These are phyloP conservation scores for Rhinichthys klamathensis DNA, from an alignment of 2,113 vertebrate species.

Conservation along the genomic window DNA sequence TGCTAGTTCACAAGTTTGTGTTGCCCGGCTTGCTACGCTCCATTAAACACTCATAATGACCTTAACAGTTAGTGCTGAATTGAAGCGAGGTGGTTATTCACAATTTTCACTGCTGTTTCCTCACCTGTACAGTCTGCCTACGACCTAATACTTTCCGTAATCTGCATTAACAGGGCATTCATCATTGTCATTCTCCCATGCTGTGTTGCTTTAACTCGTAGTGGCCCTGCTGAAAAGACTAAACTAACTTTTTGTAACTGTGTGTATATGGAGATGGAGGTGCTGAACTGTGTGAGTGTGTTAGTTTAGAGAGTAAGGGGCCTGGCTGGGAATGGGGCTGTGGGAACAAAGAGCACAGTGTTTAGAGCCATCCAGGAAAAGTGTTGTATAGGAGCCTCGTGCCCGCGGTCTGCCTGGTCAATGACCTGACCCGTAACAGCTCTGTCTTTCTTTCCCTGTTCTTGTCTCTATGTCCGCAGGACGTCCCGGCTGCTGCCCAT, in stretches of 20 bases:
- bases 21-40: slow-evolving; percentile 30
- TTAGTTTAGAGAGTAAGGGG: slow-evolving; percentile 70
- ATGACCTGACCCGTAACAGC: slow-evolving; percentile 62
- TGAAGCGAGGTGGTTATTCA: slow-evolving; percentile 24
- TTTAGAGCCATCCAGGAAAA: slow-evolving; percentile 65
- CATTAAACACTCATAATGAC: slow-evolving; percentile 51
- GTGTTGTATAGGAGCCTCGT: slow-evolving; percentile 65
- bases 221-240: slow-evolving; percentile 63
- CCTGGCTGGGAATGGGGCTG: slow-evolving; percentile 69
- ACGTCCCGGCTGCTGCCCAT: slow-evolving; percentile 91
- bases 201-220: slow-evolving; percentile 58
- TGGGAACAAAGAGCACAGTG: slow-evolving; percentile 77
- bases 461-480: slow-evolving; percentile 68
- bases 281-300: slow-evolving; percentile 52
- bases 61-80: slow-evolving; percentile 31
- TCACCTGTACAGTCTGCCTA: slow-evolving; percentile 17
- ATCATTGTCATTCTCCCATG: slow-evolving; percentile 62
- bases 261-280: slow-evolving; percentile 50
- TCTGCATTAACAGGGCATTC: slow-evolving; percentile 62
- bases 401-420: slow-evolving; percentile 62
- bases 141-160: slow-evolving; percentile 57
- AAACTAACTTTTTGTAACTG: slow-evolving; percentile 64
- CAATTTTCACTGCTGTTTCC: slow-evolving; percentile 39
- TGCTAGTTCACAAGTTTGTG: slow-evolving; percentile 45
- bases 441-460: slow-evolving; percentile 22